Evolutionary conservation across 2,888 invertebrate species (phyloP), one percentile per base, ranked within the genome.

Genomic region (Chrysodeixis includens): DNA sequence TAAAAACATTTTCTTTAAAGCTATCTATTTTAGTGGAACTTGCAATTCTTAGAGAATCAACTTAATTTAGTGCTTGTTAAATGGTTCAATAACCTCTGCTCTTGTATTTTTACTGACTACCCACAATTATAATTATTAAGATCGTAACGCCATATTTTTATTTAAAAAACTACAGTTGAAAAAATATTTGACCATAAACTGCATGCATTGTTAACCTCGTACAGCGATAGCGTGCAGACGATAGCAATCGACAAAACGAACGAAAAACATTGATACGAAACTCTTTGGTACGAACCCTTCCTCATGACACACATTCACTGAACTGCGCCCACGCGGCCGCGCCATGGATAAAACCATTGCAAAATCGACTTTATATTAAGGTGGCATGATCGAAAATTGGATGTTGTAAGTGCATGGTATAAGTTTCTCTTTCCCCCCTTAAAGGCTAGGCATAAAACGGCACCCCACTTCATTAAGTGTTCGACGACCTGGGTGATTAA

Each of bases 381-480:
- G 65, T 75, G 46, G 8, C 56, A 58, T 7, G 30, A 65, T 53
- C 44, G 35, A 63, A 66, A 51, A 56, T 62, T 52, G 58, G 56
- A 59, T 40, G 62, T 26, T 14, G 6, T 52, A 51, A 56, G 71
- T 72, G 72, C 79, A 67, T 73, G 73, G 71, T 65, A 62, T 69
- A 53, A 65, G 55, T 57, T 75, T 69, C 66, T 59, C 56, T 67
- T 69, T 74, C 72, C 72, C n/a, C 70, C 62, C 76, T 76, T 80
- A 75, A 73, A 75, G 83, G 73, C 73, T 76, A 79, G 74, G 71
- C 78, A 85, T 83, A 83, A 84, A 84, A 67, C 78, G 76, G 81
- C 73, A 79, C 82, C 86, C 85, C 79, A 83, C 86, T 88, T 88
- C 88, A 88, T 89, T 88, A 86, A 83, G 81, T 84, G 86, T 89